A percentile compares a stretch with the other conserved stretches of the same genome.
phyloP scores from a whole-genome alignment of 1,140 invertebrate species.

The Drosophila neocordata region DNA sequence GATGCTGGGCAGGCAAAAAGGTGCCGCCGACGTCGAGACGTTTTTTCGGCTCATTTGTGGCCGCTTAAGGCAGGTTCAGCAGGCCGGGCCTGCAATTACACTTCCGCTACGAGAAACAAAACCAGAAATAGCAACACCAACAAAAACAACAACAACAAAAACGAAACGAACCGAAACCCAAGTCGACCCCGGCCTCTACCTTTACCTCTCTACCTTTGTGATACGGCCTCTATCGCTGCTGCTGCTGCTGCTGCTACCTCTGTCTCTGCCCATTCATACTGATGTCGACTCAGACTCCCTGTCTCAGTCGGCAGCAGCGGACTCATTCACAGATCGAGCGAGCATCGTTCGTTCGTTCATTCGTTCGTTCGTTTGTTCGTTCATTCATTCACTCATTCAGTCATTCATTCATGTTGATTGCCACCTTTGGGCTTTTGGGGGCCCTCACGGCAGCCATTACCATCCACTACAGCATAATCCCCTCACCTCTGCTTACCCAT shows the following conservation, averaged over 20 bases:
- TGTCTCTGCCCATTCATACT: slow-evolving; percentile 39
- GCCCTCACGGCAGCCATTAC: slow-evolving; percentile 5
- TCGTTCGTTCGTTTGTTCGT: slow-evolving; percentile 3
- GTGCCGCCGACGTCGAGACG: slow-evolving; percentile 42
- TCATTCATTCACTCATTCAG: slow-evolving; percentile 40
- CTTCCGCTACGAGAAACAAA: slow-evolving; percentile 55
- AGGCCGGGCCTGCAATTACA: slow-evolving; percentile 61
- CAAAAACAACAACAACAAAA: slow-evolving; percentile 21
- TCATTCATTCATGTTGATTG: slow-evolving; percentile 76
- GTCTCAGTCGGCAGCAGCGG: slow-evolving; percentile 16
- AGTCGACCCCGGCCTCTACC: slow-evolving; percentile 32
- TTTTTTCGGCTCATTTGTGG: slow-evolving; percentile 58
- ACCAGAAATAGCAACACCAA: slow-evolving; percentile 8
- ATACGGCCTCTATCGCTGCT: slow-evolving; percentile 15
- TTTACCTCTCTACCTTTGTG: not conserved
- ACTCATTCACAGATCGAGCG: slow-evolving; percentile 59
- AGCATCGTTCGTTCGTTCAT: not conserved
- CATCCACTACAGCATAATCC: slow-evolving; percentile 22
- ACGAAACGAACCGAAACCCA: slow-evolving; percentile 14
- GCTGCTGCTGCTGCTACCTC: not conserved
- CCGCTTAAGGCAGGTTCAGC: slow-evolving; percentile 47
- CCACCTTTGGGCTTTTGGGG: slow-evolving; percentile 64
- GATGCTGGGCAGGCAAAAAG: slow-evolving; percentile 37
- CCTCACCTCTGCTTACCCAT: not conserved
- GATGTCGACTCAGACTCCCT: slow-evolving; percentile 18